Evolutionary conservation across 2,888 invertebrate genomes (phyloP), one percentile per base, ranked within the genome.

Genomic region (Platynereis dumerilii): DNA sequence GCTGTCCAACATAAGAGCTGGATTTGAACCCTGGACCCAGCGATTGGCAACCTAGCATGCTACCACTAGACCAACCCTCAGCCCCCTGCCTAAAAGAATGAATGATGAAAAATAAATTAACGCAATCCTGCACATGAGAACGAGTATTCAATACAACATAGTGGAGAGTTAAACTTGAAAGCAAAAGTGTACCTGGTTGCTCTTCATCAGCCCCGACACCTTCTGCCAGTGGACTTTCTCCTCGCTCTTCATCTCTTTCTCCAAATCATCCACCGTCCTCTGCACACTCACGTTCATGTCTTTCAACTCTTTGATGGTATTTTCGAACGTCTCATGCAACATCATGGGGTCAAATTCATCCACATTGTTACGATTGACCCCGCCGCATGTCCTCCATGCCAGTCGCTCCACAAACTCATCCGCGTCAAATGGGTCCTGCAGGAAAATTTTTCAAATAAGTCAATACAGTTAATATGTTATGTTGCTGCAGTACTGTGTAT

Each of bases 381-480:
- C 87, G 71, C 89, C 89, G 53, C 89, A 89, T 81, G 94, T 93
- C 58, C 96, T 89, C 91, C 97, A 94, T 45, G 97, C 97, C 79
- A 98, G 87, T 63, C 96, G 88, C 83, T 99, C 98, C 1, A 99
- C 96, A 87, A 98, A 98, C 82, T 97, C 97, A 79, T 95, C 66
- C 5, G 72, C 67, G 69, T 73, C 72, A 69, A 74, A 74, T 17
- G 71, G 70, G 57, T 72, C 70, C 71, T 73, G 42, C 28, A 48
- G 28, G 7, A 45, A 60, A 59, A 64, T 55, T 52, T n/a, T n/a
- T n/a, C n/a, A n/a, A n/a, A n/a, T n/a, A n/a, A n/a, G n/a, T n/a
- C n/a, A n/a, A n/a, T n/a, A n/a, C n/a, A n/a, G n/a, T n/a, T n/a
- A n/a, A n/a, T n/a, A n/a, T n/a, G n/a, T n/a, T n/a, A n/a, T n/a